Evolutionary conservation across 2,888 invertebrate species (phyloP), one percentile per base, ranked within the genome.

Genomic region (Campaea margaritaria): DNA sequence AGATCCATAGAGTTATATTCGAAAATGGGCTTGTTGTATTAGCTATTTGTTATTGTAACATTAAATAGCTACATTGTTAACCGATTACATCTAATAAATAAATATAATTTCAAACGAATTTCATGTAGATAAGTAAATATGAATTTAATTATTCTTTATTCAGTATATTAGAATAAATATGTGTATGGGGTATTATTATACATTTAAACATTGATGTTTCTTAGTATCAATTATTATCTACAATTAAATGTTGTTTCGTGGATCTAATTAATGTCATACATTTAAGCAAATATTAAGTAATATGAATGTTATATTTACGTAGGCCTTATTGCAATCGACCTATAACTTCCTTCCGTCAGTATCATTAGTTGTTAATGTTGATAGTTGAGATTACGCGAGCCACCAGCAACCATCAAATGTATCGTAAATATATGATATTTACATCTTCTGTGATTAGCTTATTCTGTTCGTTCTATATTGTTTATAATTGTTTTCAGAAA

Each of bases 391-490:
- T 73, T 74, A 76, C 76, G 76, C 74, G 77, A 75, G 77, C 75
- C 82, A 78, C 78, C 80, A 70, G 76, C 81, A 81, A 74, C 73
- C 78, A 78, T 82, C 76, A 74, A 70, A 78, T 83, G 80, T 83
- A 77, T 81, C 83, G 85, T 87, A 86, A 86, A 86, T 86, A 86
- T 86, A 75, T 86, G 80, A 87, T 89, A 87, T 89, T 86, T 88
- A 88, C 87, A 9, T 61, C 46, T 89, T 81, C 86, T 91, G 90
- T 91, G 89, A 91, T 90, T 87, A 83, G 82, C 81, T 83, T 85
- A 80, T 81, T 85, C 83, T 87, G 78, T 86, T 82, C 81, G 82
- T 80, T 84, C 77, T 83, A 79, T 83, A 69, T 81, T 81, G 75
- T 83, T 81, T 86, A 82, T 85, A 75, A 76, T 82, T 82, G 83